These are phyloP conservation scores for Ericerus pela DNA, from an alignment of 1,140 invertebrate species.

Conservation along the genomic window DNA sequence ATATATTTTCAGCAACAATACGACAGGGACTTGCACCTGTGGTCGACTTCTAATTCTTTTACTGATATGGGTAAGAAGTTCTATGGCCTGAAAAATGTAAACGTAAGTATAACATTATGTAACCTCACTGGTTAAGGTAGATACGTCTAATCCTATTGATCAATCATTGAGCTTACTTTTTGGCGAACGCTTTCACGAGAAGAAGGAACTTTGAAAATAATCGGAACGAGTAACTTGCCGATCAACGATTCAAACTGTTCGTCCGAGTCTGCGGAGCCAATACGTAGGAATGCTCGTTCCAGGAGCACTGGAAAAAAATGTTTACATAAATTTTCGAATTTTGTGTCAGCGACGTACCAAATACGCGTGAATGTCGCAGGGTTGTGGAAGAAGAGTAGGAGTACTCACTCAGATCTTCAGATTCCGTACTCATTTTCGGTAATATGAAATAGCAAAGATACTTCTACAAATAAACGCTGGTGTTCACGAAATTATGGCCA, in stretches of 20 bases:
- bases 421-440: background rate
- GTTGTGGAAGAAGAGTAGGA: background rate
- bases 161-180: no score
- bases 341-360: no score
- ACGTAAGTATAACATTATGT: no score
- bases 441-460: no score
- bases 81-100: constrained; percentile 65
- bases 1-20: constrained; percentile 65
- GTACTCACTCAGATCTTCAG: constrained; percentile 1
- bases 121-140: no score
- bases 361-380: background rate
- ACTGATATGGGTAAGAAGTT: constrained; percentile 79
- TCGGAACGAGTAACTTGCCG: constrained; percentile 69
- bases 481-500: no score
- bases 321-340: constrained; percentile 13
- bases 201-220: constrained; percentile 73
- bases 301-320: constrained; percentile 31
- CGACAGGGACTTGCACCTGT: constrained; percentile 72
- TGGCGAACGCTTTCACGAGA: constrained; percentile 67
- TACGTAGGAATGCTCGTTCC: constrained; percentile 72
- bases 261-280: constrained; percentile 75
- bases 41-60: constrained; percentile 70
- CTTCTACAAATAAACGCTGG: no score
- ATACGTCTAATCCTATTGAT: no score
- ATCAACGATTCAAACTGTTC: constrained; percentile 70